Base-by-base conservation (phyloP, 2,888 invertebrate genomes). In the Coremacera marginata region DNA sequence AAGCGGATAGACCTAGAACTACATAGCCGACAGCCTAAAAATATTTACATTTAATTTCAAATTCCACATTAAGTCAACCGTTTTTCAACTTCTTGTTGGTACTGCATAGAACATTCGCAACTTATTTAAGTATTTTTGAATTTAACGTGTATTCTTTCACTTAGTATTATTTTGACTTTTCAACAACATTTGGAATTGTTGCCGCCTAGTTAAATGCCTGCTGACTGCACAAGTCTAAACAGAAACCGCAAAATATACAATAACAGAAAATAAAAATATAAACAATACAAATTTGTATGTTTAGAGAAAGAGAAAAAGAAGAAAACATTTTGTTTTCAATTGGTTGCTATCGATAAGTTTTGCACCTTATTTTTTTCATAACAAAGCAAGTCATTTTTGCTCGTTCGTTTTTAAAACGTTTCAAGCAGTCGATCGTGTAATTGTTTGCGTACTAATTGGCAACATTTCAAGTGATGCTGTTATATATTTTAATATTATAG, bases 401-500 rank as follows among this genome's bases (percentile, higher is more conserved):
- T 60, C 27, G 44, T 44, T 44, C 44, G 60, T 27, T 27, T 9
- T 27, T 25, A 55, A 55, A 22, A 27, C 22, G 9, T 27, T 9
- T 27, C 60, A 25, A 22, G 25, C 25, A 60, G 27, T 44, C 14
- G 44, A 25, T 60, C 22, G 11, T 25, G 60, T 27, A 68, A 49
- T 68, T 68, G 51, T 68, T 49, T 51, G 11, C 16, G 16, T 16
- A 51, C 16, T 8, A 34, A 68, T 51, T 68, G 68, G 68, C 68
- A 68, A 31, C 9, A 27, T 51, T 68, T 68, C 68, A 68, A 68
- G 1, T 22, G 68, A 68, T 68, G 51, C 51, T 68, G 51, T n/a
- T 25, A 27, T 68, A 3, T 44, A 14, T 44, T 68, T 25, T 3
- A 57, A 57, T 44, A 44, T 14, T 11, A 37, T 14, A 44, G 4